Base-by-base conservation (phyloP, 2,797 vertebrate species). In the Masticophis lateralis region DNA sequence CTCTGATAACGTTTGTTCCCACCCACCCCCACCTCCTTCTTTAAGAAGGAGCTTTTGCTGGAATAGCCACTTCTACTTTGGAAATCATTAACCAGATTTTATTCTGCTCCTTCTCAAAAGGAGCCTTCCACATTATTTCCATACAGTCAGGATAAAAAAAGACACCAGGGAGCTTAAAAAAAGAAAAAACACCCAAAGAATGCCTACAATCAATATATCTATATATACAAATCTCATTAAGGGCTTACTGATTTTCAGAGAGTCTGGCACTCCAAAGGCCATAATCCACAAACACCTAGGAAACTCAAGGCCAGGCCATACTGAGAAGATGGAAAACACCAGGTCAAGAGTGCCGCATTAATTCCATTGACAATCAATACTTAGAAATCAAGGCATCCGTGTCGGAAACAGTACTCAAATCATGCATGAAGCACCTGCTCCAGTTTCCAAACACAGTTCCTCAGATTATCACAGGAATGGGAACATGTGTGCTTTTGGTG, bases 71-170 rank as follows among this genome's bases (percentile, higher is more conserved):
- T 56, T 96, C 95, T 95, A 95, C 95, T 96, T 96, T 95, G 94
- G 94, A 96, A 98, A 97, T 97, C 93, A 97, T 97, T 97, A 97
- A 97, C 96, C 96, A 69, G 86, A 95, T 93, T 92, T 59, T 86
- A 79, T 0, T 55, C 93, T 95, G 94, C 96, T 95, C 91, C 94
- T 43, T 37, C 88, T 88, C 91, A 95, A 95, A 96, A 95, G 91
- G 97, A 96, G 93, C 95, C 95, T 96, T 88, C 93, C 92, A 79
- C 79, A 22, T 9, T 11, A 32, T 27, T 91, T 95, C 94, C 93
- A 66, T 89, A 66, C 14, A 37, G 87, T 96, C 95, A 95, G 16
- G 94, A 92, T 96, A 97, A 97, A 94, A 97, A 96, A 97, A 96
- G 92, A 92, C 88, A 91, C 92, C 12, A 1, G 66, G 95, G 96